These are phyloP conservation scores for Casuarius casuarius DNA, from an alignment of 2,113 vertebrate genomes.

Conservation along the genomic window DNA sequence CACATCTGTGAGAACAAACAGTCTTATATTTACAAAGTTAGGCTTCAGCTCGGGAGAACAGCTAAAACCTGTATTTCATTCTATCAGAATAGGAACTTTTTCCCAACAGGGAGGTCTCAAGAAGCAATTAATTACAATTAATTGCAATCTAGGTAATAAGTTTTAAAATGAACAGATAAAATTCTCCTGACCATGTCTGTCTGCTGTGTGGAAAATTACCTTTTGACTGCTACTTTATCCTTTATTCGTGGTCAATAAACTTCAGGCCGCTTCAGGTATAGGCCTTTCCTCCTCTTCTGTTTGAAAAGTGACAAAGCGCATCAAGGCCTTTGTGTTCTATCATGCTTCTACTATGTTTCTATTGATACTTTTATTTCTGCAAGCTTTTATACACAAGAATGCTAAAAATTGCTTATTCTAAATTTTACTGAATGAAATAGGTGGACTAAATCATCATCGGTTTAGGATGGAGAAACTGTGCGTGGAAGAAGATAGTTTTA, in stretches of 20 bases:
- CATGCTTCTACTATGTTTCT: background rate
- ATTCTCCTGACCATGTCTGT: background rate
- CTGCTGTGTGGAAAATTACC: background rate
- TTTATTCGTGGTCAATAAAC: background rate
- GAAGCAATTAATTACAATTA: background rate
- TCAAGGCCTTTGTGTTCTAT: rapidly evolving
- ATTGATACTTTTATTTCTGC: background rate
- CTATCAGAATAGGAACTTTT: background rate
- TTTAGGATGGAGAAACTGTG: background rate
- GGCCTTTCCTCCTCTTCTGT: background rate
- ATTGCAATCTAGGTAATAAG: background rate
- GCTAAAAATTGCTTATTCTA: background rate
- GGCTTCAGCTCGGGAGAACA: background rate
- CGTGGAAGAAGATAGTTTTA: background rate
- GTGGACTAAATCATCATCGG: background rate
- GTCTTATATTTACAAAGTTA: background rate
- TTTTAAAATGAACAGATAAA: background rate
- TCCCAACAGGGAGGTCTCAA: background rate
- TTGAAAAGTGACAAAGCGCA: background rate
- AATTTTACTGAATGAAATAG: background rate
- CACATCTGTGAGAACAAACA: background rate
- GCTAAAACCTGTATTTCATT: background rate
- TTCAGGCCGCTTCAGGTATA: background rate
- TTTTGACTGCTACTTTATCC: background rate
- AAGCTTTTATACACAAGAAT: background rate